Conservation (phyloP, 1,140 invertebrate genomes). For the Pseudomyrmex flavicornis region DNA sequence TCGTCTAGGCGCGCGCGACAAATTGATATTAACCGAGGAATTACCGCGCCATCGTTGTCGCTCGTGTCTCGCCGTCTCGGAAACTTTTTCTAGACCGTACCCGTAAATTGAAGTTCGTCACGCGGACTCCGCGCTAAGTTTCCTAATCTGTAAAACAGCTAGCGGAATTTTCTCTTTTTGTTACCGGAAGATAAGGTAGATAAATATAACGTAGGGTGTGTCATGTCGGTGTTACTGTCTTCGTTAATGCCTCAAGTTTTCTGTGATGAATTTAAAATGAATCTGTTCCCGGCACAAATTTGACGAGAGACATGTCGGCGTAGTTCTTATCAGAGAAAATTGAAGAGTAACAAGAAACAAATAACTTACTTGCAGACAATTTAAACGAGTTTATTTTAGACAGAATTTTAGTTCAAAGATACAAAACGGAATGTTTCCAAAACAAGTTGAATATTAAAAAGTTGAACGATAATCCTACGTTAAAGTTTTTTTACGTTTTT, state of each 20-base stretch:
- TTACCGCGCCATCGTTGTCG: constrained; percentile 49
- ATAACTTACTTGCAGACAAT: background rate
- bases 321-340: constrained; percentile 4
- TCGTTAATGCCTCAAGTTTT: background rate
- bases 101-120: constrained; percentile 50
- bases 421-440: background rate
- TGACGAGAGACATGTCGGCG: background rate
- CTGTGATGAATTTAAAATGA: background rate
- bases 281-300: background rate
- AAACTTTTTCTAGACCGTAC: constrained; percentile 44
- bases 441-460: background rate
- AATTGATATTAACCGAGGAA: constrained; percentile 77
- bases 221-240: background rate
- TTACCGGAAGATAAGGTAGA: background rate
- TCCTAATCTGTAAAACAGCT: constrained; percentile 14
- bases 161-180: background rate
- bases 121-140: constrained; percentile 10
- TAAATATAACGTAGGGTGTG: background rate
- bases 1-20: constrained; percentile 68
- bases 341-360: background rate
- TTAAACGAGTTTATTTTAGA: background rate
- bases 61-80: constrained; percentile 47
- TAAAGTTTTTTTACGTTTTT: background rate
- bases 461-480: background rate
- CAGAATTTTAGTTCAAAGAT: background rate